phyloP scores from a whole-genome alignment of 2,888 invertebrate species.

The Ellobium chinense region DNA sequence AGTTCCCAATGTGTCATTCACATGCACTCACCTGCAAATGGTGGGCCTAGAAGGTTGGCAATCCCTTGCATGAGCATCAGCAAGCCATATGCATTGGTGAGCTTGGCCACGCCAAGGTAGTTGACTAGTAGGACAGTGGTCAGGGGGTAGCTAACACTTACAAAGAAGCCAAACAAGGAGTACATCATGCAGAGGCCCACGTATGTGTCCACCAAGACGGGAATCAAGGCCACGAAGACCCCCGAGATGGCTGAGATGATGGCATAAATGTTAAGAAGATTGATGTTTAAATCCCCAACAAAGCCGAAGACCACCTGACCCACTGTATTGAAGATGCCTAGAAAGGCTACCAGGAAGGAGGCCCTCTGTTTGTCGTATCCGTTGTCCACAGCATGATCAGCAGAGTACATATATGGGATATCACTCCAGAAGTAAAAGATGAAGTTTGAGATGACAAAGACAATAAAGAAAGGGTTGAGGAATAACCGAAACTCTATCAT shows the following conservation, averaged over 20 bases:
- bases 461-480: slow-evolving; percentile 66
- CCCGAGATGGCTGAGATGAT: slow-evolving; percentile 84
- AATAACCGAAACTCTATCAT: slow-evolving; percentile 74
- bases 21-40: slow-evolving; percentile 93
- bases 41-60: slow-evolving; percentile 93
- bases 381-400: slow-evolving; percentile 86
- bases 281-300: slow-evolving; percentile 91
- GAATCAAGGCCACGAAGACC: slow-evolving; percentile 70
- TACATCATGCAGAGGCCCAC: slow-evolving; percentile 60
- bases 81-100: slow-evolving; percentile 94
- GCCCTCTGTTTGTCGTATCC: slow-evolving; percentile 78
- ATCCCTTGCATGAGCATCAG: slow-evolving; percentile 92
- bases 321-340: slow-evolving; percentile 88
- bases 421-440: slow-evolving; percentile 94
- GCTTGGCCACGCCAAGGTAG: slow-evolving; percentile 92
- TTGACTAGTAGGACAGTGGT: slow-evolving; percentile 92
- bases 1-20: no score
- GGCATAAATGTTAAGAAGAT: slow-evolving; percentile 90
- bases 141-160: slow-evolving; percentile 94
- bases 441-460: slow-evolving; percentile 90
- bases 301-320: slow-evolving; percentile 88
- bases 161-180: slow-evolving; percentile 88
- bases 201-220: slow-evolving; percentile 62
- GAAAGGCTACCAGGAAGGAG: slow-evolving; percentile 89
- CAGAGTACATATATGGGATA: slow-evolving; percentile 95